Percentiles rank a stretch among this genome's conserved stretches.
Conservation (phyloP, 1,140 invertebrate genomes). For the Dendroctonus ponderosae region DNA sequence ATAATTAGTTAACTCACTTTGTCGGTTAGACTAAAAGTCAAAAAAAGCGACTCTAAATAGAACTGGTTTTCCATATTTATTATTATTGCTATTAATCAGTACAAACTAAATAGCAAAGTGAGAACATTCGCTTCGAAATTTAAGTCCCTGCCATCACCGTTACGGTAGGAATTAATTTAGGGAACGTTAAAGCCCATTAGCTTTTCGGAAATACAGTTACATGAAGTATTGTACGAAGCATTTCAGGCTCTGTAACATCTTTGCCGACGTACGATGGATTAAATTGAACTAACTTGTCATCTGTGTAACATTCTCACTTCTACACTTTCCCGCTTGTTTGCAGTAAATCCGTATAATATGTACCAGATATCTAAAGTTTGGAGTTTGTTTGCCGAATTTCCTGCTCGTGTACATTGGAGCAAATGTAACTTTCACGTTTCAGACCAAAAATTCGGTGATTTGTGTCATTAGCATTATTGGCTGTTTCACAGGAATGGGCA, state of each 20-base stretch:
- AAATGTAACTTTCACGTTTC: too few relatives aligned
- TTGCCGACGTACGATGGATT: conserved; percentile 20
- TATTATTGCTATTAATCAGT: too few relatives aligned
- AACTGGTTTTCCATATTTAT: too few relatives aligned
- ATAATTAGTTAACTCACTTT: too few relatives aligned
- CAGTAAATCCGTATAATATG: conserved; percentile 13
- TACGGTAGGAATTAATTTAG: conserved; percentile 17
- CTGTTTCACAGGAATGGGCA: too few relatives aligned
- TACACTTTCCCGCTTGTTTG: conserved; percentile 23
- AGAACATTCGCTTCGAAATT: too few relatives aligned
- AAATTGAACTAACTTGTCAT: conserved; percentile 32
- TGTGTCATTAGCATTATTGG: too few relatives aligned
- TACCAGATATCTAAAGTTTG: conserved; percentile 16
- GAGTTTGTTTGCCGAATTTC: background rate
- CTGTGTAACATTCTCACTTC: conserved; percentile 22
- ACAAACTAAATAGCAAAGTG: too few relatives aligned
- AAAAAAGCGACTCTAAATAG: too few relatives aligned
- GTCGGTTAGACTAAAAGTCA: too few relatives aligned
- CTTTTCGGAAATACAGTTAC: conserved; percentile 10
- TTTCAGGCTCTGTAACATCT: conserved; percentile 17
- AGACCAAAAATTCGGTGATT: too few relatives aligned
- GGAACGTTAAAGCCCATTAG: conserved; percentile 18
- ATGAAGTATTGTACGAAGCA: conserved; percentile 12
- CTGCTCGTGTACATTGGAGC: too few relatives aligned
- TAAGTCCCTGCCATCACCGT: background rate